Percentiles rank a stretch among this genome's conserved stretches.
Evolutionary conservation across 2,797 vertebrate species (phyloP).

Genomic region (Ctenopoma multispine): DNA sequence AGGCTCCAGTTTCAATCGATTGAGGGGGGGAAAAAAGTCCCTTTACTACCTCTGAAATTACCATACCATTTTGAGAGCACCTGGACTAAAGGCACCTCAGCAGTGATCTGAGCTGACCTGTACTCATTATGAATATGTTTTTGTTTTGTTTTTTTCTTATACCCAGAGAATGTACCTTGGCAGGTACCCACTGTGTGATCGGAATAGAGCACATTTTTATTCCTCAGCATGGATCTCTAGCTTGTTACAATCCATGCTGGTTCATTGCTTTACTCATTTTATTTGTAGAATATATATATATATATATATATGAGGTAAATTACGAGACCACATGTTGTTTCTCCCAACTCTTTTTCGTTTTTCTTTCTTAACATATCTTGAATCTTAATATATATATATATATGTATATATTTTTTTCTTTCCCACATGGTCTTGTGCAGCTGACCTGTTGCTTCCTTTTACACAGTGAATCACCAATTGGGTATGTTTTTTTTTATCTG

Average conservation of each 20-base stretch:
- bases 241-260: slow-evolving; percentile 3
- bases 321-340: not conserved
- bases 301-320: not conserved
- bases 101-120: slow-evolving; percentile 31
- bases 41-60: slow-evolving; percentile 17
- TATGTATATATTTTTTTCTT: not conserved
- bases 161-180: not conserved
- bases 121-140: slow-evolving; percentile 17
- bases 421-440: not conserved
- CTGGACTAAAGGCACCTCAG: slow-evolving; percentile 20
- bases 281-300: not conserved
- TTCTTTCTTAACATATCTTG: not conserved
- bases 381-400: too few species aligned
- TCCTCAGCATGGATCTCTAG: slow-evolving; percentile 10
- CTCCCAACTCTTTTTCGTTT: too few species aligned
- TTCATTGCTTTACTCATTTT: not conserved
- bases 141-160: not conserved
- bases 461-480: slow-evolving; percentile 13
- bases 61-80: slow-evolving; percentile 22
- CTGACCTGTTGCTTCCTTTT: slow-evolving; percentile 34
- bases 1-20: slow-evolving; percentile 10
- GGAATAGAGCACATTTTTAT: not conserved
- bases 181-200: not conserved
- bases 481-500: slow-evolving; percentile 24
- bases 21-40: not conserved